Conservation (phyloP, 2,797 vertebrate genomes). For the Cephalopachus bancanus region DNA sequence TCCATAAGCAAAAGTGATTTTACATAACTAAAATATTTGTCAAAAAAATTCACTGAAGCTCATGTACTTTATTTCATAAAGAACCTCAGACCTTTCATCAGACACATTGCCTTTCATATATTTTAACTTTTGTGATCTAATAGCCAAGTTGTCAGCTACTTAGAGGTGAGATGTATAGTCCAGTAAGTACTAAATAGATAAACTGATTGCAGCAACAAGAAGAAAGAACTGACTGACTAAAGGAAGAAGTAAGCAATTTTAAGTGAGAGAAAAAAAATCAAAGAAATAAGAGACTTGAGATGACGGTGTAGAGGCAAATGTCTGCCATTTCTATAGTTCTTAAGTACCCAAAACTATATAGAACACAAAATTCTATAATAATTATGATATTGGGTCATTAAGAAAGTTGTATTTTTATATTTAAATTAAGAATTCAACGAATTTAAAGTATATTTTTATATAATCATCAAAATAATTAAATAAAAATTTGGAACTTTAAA, state of each 20-base stretch:
- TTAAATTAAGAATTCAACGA: slow-evolving; percentile 24
- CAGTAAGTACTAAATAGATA: not conserved
- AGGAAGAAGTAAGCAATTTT: not conserved
- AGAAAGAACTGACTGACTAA: not conserved
- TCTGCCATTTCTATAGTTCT: not conserved
- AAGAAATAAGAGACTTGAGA: slow-evolving; percentile 14
- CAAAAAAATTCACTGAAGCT: not conserved
- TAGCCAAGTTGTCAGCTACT: not conserved
- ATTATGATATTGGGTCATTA: not conserved
- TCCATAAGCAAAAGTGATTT: not conserved
- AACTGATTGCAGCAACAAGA: not conserved
- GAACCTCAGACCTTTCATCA: not conserved
- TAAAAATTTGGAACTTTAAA: not conserved
- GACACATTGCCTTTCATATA: not conserved
- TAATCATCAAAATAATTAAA: not conserved
- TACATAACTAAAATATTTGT: not conserved
- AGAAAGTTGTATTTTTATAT: not conserved
- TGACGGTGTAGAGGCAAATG: not conserved
- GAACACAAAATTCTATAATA: not conserved
- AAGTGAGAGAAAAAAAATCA: not conserved
- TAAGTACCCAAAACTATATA: not conserved
- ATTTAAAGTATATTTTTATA: not conserved
- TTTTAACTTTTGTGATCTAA: slow-evolving; percentile 30
- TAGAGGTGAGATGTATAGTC: not conserved
- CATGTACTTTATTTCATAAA: not conserved